A percentile compares a stretch with the other conserved stretches of the same genome.
Conservation (phyloP, 2,888 invertebrate species). For the Pyrgus malvae region DNA sequence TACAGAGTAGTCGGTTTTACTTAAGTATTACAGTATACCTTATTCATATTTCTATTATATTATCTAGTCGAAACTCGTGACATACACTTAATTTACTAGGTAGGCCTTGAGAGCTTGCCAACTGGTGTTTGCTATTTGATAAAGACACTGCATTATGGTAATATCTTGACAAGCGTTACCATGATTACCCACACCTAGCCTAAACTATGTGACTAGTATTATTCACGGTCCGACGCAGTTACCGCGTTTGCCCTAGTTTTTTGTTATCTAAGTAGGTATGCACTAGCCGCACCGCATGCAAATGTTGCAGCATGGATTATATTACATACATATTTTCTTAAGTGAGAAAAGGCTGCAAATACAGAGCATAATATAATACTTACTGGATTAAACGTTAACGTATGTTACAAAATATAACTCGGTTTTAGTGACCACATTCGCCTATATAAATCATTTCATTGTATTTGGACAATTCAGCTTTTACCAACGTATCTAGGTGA, state of each 20-base stretch:
- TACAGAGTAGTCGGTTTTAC: too few species aligned
- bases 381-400: constrained; percentile 25
- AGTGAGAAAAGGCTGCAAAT: background rate
- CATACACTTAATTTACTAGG: background rate
- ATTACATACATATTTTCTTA: too few species aligned
- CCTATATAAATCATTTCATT: too few species aligned
- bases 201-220: constrained; percentile 11
- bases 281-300: constrained; percentile 12
- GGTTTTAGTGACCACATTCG: too few species aligned
- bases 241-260: constrained; percentile 20
- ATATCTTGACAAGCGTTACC: constrained; percentile 1
- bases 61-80: background rate
- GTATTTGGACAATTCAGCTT: too few species aligned
- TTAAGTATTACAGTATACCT: too few species aligned
- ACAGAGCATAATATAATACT: constrained; percentile 11
- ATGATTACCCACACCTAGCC: constrained; percentile 11
- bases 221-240: constrained; percentile 17
- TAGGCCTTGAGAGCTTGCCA: background rate
- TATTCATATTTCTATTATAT: too few species aligned
- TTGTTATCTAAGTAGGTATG: constrained; percentile 11
- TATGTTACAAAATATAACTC: too few species aligned
- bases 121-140: background rate
- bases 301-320: too few species aligned
- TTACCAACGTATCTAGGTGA: too few species aligned
- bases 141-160: constrained; percentile 10